Evolutionary conservation across 2,113 vertebrate species (phyloP).

Genomic region (Sminthopsis crassicaudata): DNA sequence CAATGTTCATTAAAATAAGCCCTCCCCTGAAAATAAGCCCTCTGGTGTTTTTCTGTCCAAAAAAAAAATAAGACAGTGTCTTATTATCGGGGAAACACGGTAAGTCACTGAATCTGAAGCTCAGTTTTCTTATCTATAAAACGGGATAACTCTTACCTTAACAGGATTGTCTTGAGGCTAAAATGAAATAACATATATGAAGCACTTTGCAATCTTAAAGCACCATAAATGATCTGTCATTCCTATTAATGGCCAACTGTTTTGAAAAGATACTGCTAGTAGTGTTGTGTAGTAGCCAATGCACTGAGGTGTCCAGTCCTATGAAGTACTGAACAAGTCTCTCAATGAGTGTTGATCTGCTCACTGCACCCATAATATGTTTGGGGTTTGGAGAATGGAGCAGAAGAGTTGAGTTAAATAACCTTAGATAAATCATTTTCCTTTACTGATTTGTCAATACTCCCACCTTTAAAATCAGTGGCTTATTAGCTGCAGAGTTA

Average conservation of each 20-base stretch:
- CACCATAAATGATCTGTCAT: background rate
- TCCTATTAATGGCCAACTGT: background rate
- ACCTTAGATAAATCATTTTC: background rate
- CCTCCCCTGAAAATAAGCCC: no score
- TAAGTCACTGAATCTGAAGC: background rate
- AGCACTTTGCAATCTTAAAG: background rate
- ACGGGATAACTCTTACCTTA: background rate
- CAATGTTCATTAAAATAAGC: no score
- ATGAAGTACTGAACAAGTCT: background rate
- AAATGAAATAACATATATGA: background rate
- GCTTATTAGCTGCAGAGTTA: background rate
- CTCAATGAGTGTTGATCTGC: background rate
- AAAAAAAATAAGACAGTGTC: no score
- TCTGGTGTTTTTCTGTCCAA: no score
- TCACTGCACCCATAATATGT: background rate
- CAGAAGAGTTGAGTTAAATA: background rate
- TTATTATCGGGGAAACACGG: no score
- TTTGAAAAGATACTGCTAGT: background rate
- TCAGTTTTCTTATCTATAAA: background rate
- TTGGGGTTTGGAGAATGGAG: background rate
- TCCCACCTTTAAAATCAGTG: background rate
- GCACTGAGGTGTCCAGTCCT: background rate
- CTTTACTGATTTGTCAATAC: background rate
- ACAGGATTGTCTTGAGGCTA: background rate
- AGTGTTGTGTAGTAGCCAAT: background rate